phyloP scores from a whole-genome alignment of 2,797 vertebrate species.

The Iguana delicatissima region DNA sequence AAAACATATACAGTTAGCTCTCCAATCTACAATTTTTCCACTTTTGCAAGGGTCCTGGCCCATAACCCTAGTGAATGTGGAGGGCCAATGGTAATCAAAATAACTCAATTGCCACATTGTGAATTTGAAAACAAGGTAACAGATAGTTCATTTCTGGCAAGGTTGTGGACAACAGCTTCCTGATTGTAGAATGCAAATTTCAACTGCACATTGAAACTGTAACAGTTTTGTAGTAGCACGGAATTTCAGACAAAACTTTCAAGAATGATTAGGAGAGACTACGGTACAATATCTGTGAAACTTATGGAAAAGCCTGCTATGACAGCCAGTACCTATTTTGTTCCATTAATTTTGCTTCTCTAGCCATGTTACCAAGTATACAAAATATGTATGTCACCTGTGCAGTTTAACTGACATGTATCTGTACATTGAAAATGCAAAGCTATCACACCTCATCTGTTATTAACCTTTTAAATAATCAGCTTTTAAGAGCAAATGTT shows the following conservation, averaged over 20 bases:
- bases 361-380: background rate
- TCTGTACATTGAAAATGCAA: background rate
- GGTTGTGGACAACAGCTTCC: background rate
- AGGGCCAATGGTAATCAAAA: background rate
- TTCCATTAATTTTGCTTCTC: background rate
- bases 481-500: background rate
- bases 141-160: background rate
- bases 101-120: background rate
- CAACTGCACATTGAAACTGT: background rate
- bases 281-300: background rate
- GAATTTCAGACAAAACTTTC: background rate
- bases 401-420: background rate
- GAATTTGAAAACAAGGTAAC: conserved; percentile 7
- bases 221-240: background rate
- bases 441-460: background rate
- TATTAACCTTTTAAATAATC: background rate
- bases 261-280: background rate
- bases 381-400: background rate
- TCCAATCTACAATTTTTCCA: no score
- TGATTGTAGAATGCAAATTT: background rate
- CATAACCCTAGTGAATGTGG: no score
- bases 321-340: background rate
- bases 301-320: background rate
- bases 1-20: background rate
- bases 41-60: no score